These are phyloP conservation scores for Psilopogon haemacephalus DNA, from an alignment of 2,113 vertebrate species.

Conservation along the genomic window DNA sequence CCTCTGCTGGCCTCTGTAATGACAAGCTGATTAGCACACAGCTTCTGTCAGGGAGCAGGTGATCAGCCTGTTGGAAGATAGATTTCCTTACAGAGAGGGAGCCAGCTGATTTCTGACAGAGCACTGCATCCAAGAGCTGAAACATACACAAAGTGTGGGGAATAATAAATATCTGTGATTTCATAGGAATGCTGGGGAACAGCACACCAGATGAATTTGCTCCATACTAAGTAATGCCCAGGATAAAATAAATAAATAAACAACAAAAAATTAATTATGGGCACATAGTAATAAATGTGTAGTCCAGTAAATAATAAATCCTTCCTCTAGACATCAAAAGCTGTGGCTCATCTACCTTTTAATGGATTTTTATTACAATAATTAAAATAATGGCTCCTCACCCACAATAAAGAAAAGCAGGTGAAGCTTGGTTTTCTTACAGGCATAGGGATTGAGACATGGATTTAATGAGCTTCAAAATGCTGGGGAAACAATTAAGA, in stretches of 20 bases:
- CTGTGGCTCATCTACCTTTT: not conserved
- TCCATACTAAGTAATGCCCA: not conserved
- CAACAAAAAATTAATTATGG: not conserved
- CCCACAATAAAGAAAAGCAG: not conserved
- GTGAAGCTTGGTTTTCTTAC: not conserved
- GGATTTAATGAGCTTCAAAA: not conserved
- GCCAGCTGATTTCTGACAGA: not conserved
- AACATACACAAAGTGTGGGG: not conserved
- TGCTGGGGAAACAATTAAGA: not conserved
- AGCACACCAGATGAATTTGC: not conserved
- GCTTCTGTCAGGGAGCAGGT: not conserved
- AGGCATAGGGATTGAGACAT: not conserved
- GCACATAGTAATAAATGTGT: not conserved
- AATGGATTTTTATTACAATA: not conserved
- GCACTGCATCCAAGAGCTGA: not conserved
- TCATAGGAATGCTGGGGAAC: not conserved
- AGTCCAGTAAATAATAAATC: not conserved
- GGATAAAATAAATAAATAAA: not conserved
- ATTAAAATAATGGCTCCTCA: not conserved
- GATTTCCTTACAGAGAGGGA: not conserved
- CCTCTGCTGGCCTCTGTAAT: not conserved
- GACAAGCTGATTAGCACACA: not conserved
- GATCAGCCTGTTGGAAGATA: not conserved
- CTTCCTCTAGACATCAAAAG: not conserved
- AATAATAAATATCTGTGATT: not conserved